Conservation (phyloP, 2,888 invertebrate genomes). For the Pachycephus smyrnensis region DNA sequence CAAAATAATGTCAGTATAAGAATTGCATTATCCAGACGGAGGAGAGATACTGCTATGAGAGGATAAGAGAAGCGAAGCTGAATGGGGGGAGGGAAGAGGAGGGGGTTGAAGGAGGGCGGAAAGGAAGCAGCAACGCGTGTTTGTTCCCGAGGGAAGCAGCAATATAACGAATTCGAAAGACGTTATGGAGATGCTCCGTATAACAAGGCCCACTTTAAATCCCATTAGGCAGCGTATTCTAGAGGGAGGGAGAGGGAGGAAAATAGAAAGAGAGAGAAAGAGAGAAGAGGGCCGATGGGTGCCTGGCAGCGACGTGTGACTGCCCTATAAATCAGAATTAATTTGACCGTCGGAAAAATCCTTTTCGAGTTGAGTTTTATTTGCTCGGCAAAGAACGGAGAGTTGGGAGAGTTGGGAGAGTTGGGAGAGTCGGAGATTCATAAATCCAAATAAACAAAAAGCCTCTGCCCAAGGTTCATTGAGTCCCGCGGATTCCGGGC, state of each 20-base stretch:
- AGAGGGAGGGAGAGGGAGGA: background rate
- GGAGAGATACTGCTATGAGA: too few relatives aligned
- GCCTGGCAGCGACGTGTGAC: background rate
- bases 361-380: constrained; percentile 34
- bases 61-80: background rate
- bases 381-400: constrained; percentile 16
- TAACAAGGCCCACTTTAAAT: too few relatives aligned
- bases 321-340: constrained; percentile 55
- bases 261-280: background rate
- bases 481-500: background rate
- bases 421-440: constrained; percentile 44
- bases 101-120: background rate
- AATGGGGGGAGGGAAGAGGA: background rate
- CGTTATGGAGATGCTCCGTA: too few relatives aligned
- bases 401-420: constrained; percentile 18
- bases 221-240: background rate
- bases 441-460: constrained; percentile 56
- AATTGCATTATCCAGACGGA: too few relatives aligned
- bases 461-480: background rate
- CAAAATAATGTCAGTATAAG: too few relatives aligned
- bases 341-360: constrained; percentile 48
- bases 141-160: too few relatives aligned
- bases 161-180: too few relatives aligned
- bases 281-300: too few relatives aligned
- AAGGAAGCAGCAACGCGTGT: too few relatives aligned